A percentile compares a stretch with the other conserved stretches of the same genome.
Evolutionary conservation across 2,113 vertebrate genomes (phyloP).

Genomic region (Ageneiosus marmoratus): DNA sequence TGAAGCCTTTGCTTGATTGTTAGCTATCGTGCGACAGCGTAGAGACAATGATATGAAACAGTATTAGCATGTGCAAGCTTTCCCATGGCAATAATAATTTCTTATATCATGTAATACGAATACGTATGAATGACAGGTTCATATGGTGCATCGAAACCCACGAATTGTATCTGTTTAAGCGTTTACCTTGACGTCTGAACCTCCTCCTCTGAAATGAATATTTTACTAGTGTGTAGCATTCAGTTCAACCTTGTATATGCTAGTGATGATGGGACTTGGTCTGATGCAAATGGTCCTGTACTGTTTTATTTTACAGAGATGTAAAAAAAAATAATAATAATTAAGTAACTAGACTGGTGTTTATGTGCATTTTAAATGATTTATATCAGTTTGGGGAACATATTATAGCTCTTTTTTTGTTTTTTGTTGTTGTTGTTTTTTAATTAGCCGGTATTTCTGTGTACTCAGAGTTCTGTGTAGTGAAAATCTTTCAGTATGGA

Average conservation of each 20-base stretch:
- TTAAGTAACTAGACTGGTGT: constrained; percentile 59
- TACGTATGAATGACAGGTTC: constrained; percentile 19
- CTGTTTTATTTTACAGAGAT: constrained; percentile 69
- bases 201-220: background rate
- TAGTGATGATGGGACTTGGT: constrained; percentile 1
- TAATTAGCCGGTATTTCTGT: constrained; percentile 42
- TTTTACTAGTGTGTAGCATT: background rate
- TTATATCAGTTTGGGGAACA: constrained; percentile 47
- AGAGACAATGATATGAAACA: background rate
- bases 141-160: constrained; percentile 5
- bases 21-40: background rate
- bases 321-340: constrained; percentile 64
- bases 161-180: background rate
- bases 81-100: background rate
- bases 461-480: constrained; percentile 58
- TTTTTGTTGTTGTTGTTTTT: constrained; percentile 26
- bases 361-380: constrained; percentile 50
- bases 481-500: constrained; percentile 64
- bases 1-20: background rate
- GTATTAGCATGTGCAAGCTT: background rate
- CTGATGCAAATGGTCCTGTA: constrained; percentile 42
- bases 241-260: background rate
- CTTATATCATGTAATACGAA: background rate
- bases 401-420: constrained; percentile 31
- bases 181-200: constrained; percentile 8